Base-by-base conservation (phyloP, 2,113 vertebrate species). In the Heterotis niloticus region DNA sequence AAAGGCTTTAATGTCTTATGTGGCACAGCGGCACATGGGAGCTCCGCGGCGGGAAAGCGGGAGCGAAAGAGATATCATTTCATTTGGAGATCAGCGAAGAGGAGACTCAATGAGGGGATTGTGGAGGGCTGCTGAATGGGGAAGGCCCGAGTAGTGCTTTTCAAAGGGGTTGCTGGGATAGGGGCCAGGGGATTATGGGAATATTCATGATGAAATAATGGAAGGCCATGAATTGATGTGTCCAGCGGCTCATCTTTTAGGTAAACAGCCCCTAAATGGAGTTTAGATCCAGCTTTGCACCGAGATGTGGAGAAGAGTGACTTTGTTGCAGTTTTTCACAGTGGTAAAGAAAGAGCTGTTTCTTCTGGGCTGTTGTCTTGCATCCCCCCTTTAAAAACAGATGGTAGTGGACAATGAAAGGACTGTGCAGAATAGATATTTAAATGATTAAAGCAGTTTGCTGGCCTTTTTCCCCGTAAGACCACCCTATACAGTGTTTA, bases 161-260 rank as follows among this genome's bases (percentile, higher is more conserved):
- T 82, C 83, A 87, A 89, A 83, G 80, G 56, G 88, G 88, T 90
- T 93, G 93, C 91, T 89, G 92, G 92, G 92, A 90, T 90, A 80
- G 89, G 86, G 90, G 91, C 88, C 89, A 92, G 89, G 86, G 93
- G 96, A 96, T 98, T 97, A 96, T 94, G 91, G 92, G 93, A 96
- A 96, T 97, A 96, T 96, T 98, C 95, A 98, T 96, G 93, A 93
- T 89, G 88, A 91, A 91, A 94, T 95, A 95, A 95, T 94, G 93
- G 90, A 85, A 79, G 79, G 84, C 88, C 91, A 87, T 93, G 93
- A 96, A 93, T 93, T 89, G 90, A 90, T 92, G 90, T 94, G 92
- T 94, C 93, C 94, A 92, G 89, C 88, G 87, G 93, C 90, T 98
- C 94, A 98, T 97, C 96, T 95, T 92, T 95, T 96, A 91, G 88